A percentile compares a stretch with the other conserved stretches of the same genome.
Conservation (phyloP, 2,797 vertebrate species). For the Eremophila alpestris region DNA sequence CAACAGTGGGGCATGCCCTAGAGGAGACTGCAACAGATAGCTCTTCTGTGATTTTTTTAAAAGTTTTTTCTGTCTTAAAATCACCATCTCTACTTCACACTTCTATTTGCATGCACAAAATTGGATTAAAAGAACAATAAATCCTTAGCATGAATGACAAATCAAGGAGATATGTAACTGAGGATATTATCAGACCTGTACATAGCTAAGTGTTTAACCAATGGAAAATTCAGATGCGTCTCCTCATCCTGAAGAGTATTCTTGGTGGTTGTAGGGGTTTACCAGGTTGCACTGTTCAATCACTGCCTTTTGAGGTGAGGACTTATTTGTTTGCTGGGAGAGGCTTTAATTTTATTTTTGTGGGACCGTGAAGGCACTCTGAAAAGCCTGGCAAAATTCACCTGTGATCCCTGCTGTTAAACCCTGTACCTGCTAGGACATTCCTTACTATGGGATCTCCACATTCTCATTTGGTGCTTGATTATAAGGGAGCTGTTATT, state of each 20-base stretch:
- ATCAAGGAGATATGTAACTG: not conserved
- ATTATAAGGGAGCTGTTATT: not conserved
- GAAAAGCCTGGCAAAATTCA: not conserved
- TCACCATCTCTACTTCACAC: not conserved
- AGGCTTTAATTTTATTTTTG: not conserved
- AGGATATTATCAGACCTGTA: not conserved
- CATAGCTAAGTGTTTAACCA: not conserved
- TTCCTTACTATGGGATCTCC: not conserved
- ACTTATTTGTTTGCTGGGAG: not conserved
- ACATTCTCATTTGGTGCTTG: not conserved
- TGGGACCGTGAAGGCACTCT: not conserved
- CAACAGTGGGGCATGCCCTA: not conserved
- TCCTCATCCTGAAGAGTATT: not conserved
- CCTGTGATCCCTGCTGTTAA: not conserved
- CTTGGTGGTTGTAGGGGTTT: not conserved
- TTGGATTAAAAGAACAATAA: not conserved
- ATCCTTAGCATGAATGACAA: slow-evolving; percentile 12
- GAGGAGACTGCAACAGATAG: not conserved
- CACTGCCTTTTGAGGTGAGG: not conserved
- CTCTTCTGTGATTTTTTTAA: not conserved
- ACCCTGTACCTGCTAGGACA: not conserved
- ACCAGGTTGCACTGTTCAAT: not conserved
- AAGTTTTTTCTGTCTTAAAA: not conserved
- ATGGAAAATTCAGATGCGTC: not conserved
- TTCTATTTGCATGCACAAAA: not conserved